Evolutionary conservation across 1,140 invertebrate genomes (phyloP), one percentile per base, ranked within the genome.

Genomic region (Lucilia cuprina): DNA sequence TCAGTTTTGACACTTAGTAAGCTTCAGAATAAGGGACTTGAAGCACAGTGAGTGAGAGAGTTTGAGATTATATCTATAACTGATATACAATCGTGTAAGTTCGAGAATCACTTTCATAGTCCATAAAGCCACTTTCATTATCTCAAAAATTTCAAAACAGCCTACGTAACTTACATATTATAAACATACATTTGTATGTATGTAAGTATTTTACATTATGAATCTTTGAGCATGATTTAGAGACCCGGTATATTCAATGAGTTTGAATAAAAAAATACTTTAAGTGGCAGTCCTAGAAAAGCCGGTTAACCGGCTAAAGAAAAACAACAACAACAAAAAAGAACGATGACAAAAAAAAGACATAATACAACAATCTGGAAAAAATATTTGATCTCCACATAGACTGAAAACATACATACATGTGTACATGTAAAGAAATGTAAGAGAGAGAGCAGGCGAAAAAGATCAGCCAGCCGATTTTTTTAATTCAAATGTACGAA

Each of bases 231-330:
- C 7, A 70, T 25, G 55, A 60, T n/a, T 41, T 60, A 60, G 55
- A 60, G 55, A 60, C 55, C 55, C 7, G 65, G 9, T 70, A 21
- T 8, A 70, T 70, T 70, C 21, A 70, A 70, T 21, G 65, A 70
- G 21, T 70, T 12, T 21, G n/a, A 70, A 70, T 9, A 70, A 19
- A 21, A 70, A 21, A 70, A 70, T 2, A 21, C 60, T 70, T 70
- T 4, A 70, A 19, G 65, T 70, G 65, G 4, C 65, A 70, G 65
- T 21, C 65, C 65, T 70, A 70, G 65, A 70, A 70, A 70, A 70
- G 65, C 65, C 65, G 65, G 65, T 70, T 70, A 70, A 70, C 65
- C 65, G 65, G 65, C 65, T 70, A 25, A 70, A 70, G 60, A n/a
- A 55, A 55, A 55, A 55, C 19, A 21, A 70, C 65, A 70, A n/a